Percentiles rank a stretch among this genome's conserved stretches.
Conservation (phyloP, 2,113 vertebrate species). For the Cyanoramphus novaezelandiae region DNA sequence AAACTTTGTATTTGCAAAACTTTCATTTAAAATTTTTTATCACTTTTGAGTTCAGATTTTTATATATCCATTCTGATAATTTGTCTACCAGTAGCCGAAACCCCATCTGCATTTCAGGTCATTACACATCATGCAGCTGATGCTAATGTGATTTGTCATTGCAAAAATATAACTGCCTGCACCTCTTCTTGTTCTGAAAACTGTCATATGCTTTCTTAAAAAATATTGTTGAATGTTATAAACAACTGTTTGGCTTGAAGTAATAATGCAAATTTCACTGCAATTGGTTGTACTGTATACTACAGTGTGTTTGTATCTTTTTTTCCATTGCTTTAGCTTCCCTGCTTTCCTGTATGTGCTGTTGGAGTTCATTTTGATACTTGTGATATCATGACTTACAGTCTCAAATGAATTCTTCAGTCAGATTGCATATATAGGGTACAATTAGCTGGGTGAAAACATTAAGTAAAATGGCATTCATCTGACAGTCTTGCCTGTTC, state of each 20-base stretch:
- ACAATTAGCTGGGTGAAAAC: conserved; percentile 36
- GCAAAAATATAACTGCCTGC: conserved; percentile 14
- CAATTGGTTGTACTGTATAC: neutral
- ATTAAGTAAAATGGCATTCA: neutral
- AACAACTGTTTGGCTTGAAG: conserved; percentile 16
- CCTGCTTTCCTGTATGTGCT: neutral
- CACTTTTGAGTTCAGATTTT: neutral
- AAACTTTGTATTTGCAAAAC: neutral
- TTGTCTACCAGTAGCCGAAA: neutral
- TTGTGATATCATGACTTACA: conserved; percentile 29
- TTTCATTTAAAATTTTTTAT: neutral
- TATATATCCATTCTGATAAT: neutral
- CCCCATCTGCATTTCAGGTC: neutral
- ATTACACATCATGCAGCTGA: conserved; percentile 63
- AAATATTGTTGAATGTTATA: neutral
- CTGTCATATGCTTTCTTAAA: neutral
- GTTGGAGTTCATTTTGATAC: conserved; percentile 56
- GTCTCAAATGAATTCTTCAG: conserved; percentile 57
- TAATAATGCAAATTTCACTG: conserved; percentile 1
- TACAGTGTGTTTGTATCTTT: neutral
- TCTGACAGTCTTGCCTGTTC: conserved; percentile 8
- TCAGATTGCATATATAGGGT: neutral
- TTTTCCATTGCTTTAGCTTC: conserved; percentile 22
- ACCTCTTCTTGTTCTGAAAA: conserved; percentile 20
- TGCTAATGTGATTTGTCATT: conserved; percentile 38